Evolutionary conservation across 2,797 vertebrate species (phyloP), one percentile per base, ranked within the genome.

Genomic region (Lophotriccus pileatus): DNA sequence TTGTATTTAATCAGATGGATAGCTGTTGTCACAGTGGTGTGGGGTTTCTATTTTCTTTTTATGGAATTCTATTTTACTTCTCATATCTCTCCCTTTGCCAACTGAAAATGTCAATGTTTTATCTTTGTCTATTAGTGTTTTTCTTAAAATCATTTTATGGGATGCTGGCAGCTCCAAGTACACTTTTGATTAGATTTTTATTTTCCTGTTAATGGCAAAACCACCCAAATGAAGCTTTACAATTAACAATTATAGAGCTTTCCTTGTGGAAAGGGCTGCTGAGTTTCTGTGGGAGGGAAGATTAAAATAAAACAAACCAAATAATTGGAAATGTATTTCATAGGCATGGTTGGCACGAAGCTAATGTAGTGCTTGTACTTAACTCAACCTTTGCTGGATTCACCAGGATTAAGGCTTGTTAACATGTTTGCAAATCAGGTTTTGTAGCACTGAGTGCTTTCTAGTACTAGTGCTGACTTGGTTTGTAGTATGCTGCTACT

Each of bases 241-340:
- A 66, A 47, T 43, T 84, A 74, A 49, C 15, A 76, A 8, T 89
- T 84, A 22, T 20, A 27, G 37, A 87, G 8, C 23, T 20, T 92
- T 66, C 37, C 25, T 59, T 87, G 63, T 52, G 27, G 63, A 90
- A 47, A 69, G 32, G 18, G 18, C 52, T 90, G 36, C 77, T 92
- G 78, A 55, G 16, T 84, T 87, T 73, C 63, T 73, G 24, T 79
- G 55, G 36, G 62, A 90, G 24, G 39, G 23, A 62, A 73, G 28
- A 81, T 47, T 69, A 58, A 86, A 93, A 75, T 80, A 58, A 96
- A 91, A 36, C 24, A 74, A 34, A 50, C 19, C 8, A 68, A 74
- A 34, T 92, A 90, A 58, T 41, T 92, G 49, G 66, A 84, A 90
- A 73, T 62, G 22, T 76, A 23, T 95, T 92, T 93, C 77, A 63